A percentile compares a stretch with the other conserved stretches of the same genome.
Evolutionary conservation across 1,140 invertebrate species (phyloP).

Genomic region (Aricia agestis): DNA sequence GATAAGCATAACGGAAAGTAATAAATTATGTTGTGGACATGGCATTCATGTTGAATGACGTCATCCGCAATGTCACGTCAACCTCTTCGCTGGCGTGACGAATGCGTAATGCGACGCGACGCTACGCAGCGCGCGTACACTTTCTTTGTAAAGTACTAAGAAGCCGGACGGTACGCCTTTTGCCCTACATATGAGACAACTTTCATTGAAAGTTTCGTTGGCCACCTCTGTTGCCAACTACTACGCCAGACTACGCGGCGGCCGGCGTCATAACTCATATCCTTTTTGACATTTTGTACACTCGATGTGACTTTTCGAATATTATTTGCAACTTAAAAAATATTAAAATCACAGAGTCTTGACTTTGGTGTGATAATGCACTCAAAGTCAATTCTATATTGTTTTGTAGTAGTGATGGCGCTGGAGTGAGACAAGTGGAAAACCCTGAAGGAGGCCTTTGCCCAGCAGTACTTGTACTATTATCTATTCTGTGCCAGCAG

Average conservation of each 20-base stretch:
- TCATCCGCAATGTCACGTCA: conserved; percentile 35
- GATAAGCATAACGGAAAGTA: conserved; percentile 8
- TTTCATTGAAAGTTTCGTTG: conserved; percentile 71
- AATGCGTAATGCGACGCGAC: conserved; percentile 25
- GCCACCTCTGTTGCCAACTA: conserved; percentile 29
- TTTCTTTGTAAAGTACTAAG: conserved; percentile 47
- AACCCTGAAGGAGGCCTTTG: no score
- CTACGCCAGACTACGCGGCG: conserved; percentile 43
- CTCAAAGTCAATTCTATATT: no score
- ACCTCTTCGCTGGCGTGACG: conserved; percentile 36
- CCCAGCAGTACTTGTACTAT: no score
- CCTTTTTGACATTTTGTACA: neutral
- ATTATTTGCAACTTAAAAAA: no score
- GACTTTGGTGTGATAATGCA: no score
- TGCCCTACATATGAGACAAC: conserved; percentile 71
- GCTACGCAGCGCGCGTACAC: conserved; percentile 24
- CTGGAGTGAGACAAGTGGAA: no score
- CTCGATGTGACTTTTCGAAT: no score
- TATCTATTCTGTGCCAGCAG: no score
- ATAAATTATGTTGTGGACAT: conserved; percentile 16
- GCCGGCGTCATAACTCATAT: conserved; percentile 14
- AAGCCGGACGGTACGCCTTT: conserved; percentile 55
- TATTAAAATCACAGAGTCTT: no score
- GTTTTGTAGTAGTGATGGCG: no score
- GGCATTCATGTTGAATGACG: conserved; percentile 16